Base-by-base conservation (phyloP, 2,888 invertebrate species). In the Xylota segnis region DNA sequence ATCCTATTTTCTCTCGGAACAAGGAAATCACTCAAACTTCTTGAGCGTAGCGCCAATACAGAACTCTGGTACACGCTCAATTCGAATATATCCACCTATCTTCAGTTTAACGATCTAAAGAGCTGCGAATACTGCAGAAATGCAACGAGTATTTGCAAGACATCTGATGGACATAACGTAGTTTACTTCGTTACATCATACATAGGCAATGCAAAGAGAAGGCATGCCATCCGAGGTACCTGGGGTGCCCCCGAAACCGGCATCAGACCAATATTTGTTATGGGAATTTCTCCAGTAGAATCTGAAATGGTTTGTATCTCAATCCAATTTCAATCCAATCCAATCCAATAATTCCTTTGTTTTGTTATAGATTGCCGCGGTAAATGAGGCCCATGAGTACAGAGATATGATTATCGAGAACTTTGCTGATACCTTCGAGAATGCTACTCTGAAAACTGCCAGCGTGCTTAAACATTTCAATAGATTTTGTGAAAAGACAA, bases 271-370 rank as follows among this genome's bases (percentile, higher is more conserved):
- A 58, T 71, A 59, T 71, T 71, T 7, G 34, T 71, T 12, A 71
- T 71, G 71, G 71, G 71, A 18, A 45, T 59, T 34, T 47, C 34
- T 2, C 5, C 23, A 23, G 2, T 47, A 12, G 47, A 45, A 18
- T 23, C 47, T n/a, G 58, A 71, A n/a, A 71, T 71, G 71, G 70
- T 71, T 58, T 34, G 56, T 58, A 56, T 18, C 7, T 10, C n/a
- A n/a, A n/a, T n/a, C n/a, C n/a, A 18, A 18, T 37, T 18, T 58
- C 5, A 18, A 12, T 50, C 27, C 4, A 12, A 23, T 10, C 12
- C 12, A 5, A 27, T 12, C n/a, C 0, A 27, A 1, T 47, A 18
- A 2, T 0, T 7, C 0, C 4, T 45, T 14, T 9, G 12, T 6
- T 65, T 18, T 43, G 5, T 40, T 6, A 34, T 4, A 70, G 70